Evolutionary conservation across 2,113 vertebrate species (phyloP).

Genomic region (Sturnus vulgaris): DNA sequence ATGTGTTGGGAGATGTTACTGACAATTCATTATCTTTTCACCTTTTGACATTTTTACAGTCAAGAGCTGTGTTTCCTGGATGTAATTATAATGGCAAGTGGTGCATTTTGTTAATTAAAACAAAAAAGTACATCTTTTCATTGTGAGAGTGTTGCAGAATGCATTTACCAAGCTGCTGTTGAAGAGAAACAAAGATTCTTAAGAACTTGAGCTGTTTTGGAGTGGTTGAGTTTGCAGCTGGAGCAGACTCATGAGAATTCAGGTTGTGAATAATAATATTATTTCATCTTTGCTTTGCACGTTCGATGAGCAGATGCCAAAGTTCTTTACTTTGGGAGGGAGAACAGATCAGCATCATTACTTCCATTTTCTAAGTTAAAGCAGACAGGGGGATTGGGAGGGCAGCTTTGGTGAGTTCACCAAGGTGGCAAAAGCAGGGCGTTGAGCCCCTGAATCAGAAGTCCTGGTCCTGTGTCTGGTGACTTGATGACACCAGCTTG

Average conservation of each 20-base stretch:
- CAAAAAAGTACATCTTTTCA: neutral
- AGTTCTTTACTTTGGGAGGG: neutral
- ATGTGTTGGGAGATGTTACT: neutral
- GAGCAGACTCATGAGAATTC: neutral
- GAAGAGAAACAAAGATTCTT: neutral
- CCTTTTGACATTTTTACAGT: slow-evolving; percentile 8
- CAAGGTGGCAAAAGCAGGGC: neutral
- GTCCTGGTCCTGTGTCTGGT: neutral
- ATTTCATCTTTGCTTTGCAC: neutral
- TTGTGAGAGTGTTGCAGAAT: neutral
- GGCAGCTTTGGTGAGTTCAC: neutral
- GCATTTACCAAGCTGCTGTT: neutral
- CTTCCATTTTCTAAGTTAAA: neutral
- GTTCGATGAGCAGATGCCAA: neutral
- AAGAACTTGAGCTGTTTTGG: neutral
- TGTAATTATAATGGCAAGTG: neutral
- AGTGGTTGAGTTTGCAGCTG: neutral
- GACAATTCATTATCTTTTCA: neutral
- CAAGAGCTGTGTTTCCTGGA: neutral
- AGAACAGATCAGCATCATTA: neutral
- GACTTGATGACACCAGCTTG: neutral
- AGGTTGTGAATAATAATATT: neutral
- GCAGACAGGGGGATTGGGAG: neutral
- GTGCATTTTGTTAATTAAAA: neutral
- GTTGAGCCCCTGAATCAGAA: neutral